Percentiles rank a stretch among this genome's conserved stretches.
phyloP scores from a whole-genome alignment of 2,797 vertebrate species.

The Natrix natrix region DNA sequence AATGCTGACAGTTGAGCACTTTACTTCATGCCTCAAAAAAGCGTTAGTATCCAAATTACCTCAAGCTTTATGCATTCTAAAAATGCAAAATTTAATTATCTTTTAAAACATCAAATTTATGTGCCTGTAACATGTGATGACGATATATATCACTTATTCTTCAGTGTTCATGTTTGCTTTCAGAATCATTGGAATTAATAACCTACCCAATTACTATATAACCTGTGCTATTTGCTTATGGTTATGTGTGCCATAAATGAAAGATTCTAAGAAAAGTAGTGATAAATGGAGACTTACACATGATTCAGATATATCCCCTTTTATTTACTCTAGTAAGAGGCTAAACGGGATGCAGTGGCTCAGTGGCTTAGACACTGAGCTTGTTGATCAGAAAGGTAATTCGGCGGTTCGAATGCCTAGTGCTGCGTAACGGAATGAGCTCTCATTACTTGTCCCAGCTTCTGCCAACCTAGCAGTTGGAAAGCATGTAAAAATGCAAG shows the following conservation, averaged over 20 bases:
- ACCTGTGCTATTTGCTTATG: not conserved
- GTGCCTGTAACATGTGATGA: not conserved
- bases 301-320: not conserved
- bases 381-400: too few species aligned
- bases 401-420: too few species aligned
- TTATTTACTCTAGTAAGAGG: not conserved
- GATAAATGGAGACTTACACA: not conserved
- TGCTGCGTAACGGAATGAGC: too few species aligned
- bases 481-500: too few species aligned
- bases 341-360: not conserved
- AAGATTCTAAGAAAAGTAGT: not conserved
- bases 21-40: not conserved
- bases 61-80: not conserved
- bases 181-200: not conserved
- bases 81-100: not conserved
- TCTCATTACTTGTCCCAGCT: too few species aligned
- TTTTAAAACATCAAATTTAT: not conserved
- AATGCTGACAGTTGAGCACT: not conserved
- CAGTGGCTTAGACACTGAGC: too few species aligned
- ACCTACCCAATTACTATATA: not conserved
- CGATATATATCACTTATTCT: not conserved
- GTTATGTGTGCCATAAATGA: not conserved
- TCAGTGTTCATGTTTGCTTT: not conserved
- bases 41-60: not conserved
- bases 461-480: too few species aligned